These are phyloP conservation scores for Scotopteryx bipunctaria DNA, from an alignment of 2,888 invertebrate genomes.

Conservation along the genomic window DNA sequence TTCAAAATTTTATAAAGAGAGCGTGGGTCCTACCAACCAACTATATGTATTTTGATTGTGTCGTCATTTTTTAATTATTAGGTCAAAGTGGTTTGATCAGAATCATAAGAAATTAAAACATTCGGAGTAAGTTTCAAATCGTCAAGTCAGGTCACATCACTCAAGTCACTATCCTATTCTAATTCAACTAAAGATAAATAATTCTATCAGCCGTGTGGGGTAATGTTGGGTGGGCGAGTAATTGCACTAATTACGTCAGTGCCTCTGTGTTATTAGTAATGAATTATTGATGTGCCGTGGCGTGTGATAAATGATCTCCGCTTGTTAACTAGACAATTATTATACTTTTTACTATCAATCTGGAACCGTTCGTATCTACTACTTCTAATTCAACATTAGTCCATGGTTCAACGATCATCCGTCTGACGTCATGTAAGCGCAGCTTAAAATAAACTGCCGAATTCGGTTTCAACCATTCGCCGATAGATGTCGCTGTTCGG, in stretches of 20 bases:
- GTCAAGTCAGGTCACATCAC: conserved; percentile 15
- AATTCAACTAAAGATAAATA: conserved; percentile 70
- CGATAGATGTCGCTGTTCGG: conserved; percentile 64
- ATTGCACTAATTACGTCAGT: conserved; percentile 80
- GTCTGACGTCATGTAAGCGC: conserved; percentile 24
- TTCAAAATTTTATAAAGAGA: too few species aligned
- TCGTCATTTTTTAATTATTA: too few species aligned
- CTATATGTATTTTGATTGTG: too few species aligned
- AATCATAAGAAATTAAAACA: too few species aligned
- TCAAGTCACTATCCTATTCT: conserved; percentile 41
- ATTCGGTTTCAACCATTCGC: conserved; percentile 51
- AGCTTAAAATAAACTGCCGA: conserved; percentile 29
- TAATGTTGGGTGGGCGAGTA: conserved; percentile 75
- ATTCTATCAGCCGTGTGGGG: conserved; percentile 57
- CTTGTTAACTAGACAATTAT: conserved; percentile 58
- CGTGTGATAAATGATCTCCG: conserved; percentile 65
- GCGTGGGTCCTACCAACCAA: too few species aligned
- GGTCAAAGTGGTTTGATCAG: too few species aligned
- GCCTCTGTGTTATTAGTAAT: conserved; percentile 72
- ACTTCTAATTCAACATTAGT: conserved; percentile 27
- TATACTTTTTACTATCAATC: conserved; percentile 41
- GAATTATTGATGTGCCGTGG: conserved; percentile 75
- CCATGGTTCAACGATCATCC: conserved; percentile 18
- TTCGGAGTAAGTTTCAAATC: neutral
- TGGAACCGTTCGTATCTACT: conserved; percentile 28